These are phyloP conservation scores for Macrosteles quadrilineatus DNA, from an alignment of 1,140 invertebrate genomes.

Conservation along the genomic window DNA sequence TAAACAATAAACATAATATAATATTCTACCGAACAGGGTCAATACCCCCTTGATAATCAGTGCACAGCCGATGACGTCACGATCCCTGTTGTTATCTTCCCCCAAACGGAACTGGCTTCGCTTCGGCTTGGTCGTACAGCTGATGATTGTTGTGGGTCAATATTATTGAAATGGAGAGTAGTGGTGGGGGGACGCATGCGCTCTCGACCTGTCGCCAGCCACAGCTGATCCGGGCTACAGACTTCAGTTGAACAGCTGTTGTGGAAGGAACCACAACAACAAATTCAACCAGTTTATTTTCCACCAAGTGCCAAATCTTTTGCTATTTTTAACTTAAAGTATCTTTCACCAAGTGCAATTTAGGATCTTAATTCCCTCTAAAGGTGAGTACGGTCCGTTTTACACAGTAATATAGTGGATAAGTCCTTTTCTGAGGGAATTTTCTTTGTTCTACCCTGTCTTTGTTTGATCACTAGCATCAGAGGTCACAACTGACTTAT, in stretches of 20 bases:
- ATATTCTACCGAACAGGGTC: too few species aligned
- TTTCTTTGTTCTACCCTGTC: constrained; percentile 12
- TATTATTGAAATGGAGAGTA: constrained; percentile 8
- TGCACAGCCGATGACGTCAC: too few species aligned
- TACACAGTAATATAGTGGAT: background rate
- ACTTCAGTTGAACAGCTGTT: constrained; percentile 20
- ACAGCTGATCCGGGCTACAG: background rate
- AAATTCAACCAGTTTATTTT: background rate
- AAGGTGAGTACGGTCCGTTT: background rate
- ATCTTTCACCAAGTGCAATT: constrained; percentile 23
- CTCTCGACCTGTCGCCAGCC: background rate
- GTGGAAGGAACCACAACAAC: constrained; percentile 3
- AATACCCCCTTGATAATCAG: too few species aligned
- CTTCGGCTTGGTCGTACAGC: background rate
- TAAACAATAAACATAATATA: too few species aligned
- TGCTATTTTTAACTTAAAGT: constrained; percentile 19
- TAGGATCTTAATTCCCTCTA: constrained; percentile 10
- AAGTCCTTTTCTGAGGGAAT: background rate
- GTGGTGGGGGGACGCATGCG: background rate
- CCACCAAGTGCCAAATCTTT: constrained; percentile 21
- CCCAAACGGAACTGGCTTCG: too few species aligned
- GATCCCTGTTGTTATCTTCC: too few species aligned
- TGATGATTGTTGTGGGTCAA: constrained; percentile 25
- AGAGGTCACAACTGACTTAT: background rate
- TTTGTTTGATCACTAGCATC: constrained; percentile 12